These are phyloP conservation scores for Odobenus rosmarus DNA, from an alignment of 2,113 vertebrate genomes.

Conservation along the genomic window DNA sequence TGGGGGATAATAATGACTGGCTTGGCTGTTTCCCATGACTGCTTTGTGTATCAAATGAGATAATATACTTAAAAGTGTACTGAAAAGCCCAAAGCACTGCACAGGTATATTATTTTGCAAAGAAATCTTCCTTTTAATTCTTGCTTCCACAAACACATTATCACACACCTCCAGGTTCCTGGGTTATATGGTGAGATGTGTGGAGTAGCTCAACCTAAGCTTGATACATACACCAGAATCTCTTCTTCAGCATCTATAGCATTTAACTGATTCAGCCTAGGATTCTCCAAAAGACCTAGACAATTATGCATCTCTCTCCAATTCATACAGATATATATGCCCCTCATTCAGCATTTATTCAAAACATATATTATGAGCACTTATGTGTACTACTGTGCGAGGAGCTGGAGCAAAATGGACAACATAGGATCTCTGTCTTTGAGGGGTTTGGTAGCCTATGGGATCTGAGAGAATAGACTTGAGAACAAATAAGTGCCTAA, in stretches of 20 bases:
- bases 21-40: conserved; percentile 67
- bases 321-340: not conserved
- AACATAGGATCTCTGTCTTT: not conserved
- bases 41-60: conserved; percentile 52
- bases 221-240: not conserved
- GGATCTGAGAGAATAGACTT: not conserved
- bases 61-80: conserved; percentile 42
- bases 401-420: not conserved
- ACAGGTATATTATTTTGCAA: conserved; percentile 30
- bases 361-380: not conserved
- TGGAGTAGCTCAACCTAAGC: not conserved
- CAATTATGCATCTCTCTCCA: not conserved
- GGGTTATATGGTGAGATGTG: not conserved
- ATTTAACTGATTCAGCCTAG: not conserved
- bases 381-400: not conserved
- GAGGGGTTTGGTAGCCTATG: not conserved
- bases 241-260: not conserved
- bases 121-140: conserved; percentile 20
- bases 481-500: not conserved
- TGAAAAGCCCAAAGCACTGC: conserved; percentile 23
- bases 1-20: conserved; percentile 57
- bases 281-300: not conserved
- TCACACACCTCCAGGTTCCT: not conserved
- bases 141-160: not conserved
- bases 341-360: not conserved